phyloP scores from a whole-genome alignment of 2,113 vertebrate genomes.

The Anseranas semipalmata region DNA sequence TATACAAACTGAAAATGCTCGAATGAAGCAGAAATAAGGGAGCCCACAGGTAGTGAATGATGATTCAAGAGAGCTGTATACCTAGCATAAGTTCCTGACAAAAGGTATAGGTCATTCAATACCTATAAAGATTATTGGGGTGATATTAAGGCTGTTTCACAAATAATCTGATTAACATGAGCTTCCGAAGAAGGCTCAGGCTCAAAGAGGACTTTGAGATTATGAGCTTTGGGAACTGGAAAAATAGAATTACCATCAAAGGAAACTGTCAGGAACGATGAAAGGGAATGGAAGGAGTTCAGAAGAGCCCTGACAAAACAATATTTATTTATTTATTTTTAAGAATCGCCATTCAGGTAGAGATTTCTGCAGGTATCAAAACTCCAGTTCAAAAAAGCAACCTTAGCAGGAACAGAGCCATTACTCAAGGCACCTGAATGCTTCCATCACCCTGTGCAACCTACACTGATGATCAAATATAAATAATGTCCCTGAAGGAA shows the following conservation, averaged over 20 bases:
- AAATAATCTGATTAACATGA: slow-evolving; percentile 55
- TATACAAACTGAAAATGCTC: background rate
- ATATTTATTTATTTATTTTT: background rate
- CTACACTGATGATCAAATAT: slow-evolving; percentile 9
- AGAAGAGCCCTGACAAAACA: slow-evolving; percentile 29
- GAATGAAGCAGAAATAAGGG: background rate
- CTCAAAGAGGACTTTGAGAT: slow-evolving; percentile 59
- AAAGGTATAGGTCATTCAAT: slow-evolving; percentile 12
- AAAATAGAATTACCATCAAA: slow-evolving; percentile 72
- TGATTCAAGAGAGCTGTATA: background rate
- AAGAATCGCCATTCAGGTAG: background rate
- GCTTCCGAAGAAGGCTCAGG: slow-evolving; percentile 56
- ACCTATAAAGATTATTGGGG: slow-evolving; percentile 7
- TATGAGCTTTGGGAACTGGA: slow-evolving; percentile 52
- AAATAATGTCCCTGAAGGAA: slow-evolving; percentile 1
- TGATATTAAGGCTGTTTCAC: slow-evolving; percentile 42
- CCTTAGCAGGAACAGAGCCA: background rate
- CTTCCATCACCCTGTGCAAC: background rate
- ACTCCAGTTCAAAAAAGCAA: background rate
- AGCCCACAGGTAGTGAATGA: background rate
- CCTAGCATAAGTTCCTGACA: background rate
- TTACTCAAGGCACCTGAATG: background rate
- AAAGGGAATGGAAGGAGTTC: slow-evolving; percentile 29
- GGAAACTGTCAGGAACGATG: slow-evolving; percentile 62
- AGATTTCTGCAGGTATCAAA: slow-evolving; percentile 5